phyloP scores from a whole-genome alignment of 2,113 vertebrate genomes.

The Pseudorhombus dupliciocellatus region DNA sequence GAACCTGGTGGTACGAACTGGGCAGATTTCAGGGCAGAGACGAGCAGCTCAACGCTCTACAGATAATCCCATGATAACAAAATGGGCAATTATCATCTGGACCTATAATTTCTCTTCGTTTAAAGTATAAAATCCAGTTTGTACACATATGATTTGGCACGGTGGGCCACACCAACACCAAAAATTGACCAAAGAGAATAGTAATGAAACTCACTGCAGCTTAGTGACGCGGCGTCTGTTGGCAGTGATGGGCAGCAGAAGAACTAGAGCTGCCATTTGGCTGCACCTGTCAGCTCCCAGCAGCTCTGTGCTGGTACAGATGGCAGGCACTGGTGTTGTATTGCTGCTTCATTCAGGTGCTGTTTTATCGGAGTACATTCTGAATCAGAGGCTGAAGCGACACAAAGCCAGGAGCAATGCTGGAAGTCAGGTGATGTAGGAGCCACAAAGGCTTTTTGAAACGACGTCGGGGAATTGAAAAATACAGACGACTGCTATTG shows the following conservation, averaged over 20 bases:
- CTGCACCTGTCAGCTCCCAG: not conserved
- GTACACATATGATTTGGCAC: not conserved
- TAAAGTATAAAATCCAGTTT: not conserved
- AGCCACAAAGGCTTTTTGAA: too few species aligned
- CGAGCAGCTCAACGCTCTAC: not conserved
- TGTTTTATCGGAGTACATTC: not conserved
- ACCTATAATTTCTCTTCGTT: too few species aligned
- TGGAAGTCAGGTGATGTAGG: too few species aligned
- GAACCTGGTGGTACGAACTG: not conserved
- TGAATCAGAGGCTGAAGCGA: not conserved
- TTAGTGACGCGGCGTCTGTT: not conserved
- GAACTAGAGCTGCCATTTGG: not conserved
- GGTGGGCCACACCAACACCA: not conserved
- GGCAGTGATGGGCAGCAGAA: not conserved
- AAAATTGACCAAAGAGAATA: not conserved
- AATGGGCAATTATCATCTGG: too few species aligned
- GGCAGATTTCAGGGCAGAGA: not conserved
- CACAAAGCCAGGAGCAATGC: too few species aligned
- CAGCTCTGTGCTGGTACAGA: not conserved
- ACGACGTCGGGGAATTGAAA: too few species aligned
- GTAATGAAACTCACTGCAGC: not conserved
- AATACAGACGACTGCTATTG: too few species aligned
- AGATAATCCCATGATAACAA: not conserved
- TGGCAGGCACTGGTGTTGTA: not conserved
- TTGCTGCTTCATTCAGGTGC: not conserved